phyloP scores from a whole-genome alignment of 2,113 vertebrate species.

The Orcinus orca region DNA sequence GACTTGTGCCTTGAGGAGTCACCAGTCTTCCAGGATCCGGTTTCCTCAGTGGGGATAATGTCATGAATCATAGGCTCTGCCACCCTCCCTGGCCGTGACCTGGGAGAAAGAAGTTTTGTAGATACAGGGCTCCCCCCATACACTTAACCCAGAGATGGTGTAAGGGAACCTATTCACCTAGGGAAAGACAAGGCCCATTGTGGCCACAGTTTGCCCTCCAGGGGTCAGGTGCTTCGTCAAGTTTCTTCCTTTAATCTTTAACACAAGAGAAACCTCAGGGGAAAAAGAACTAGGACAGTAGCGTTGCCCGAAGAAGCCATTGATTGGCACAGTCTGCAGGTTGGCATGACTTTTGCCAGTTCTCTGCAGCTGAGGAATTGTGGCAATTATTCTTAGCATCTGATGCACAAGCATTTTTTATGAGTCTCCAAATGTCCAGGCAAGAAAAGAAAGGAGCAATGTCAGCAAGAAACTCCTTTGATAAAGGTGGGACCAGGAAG shows the following conservation, averaged over 20 bases:
- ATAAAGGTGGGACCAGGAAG: background rate
- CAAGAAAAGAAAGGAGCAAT: slow-evolving; percentile 15
- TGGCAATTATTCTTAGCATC: slow-evolving; percentile 54
- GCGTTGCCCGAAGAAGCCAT: background rate
- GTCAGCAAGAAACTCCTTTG: background rate
- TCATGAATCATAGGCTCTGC: background rate
- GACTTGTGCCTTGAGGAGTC: background rate
- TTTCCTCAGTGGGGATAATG: background rate
- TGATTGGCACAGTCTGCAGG: slow-evolving; percentile 2
- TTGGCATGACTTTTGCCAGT: slow-evolving; percentile 32
- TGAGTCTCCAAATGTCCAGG: slow-evolving; percentile 24
- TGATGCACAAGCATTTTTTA: slow-evolving; percentile 34
- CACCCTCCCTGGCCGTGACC: background rate
- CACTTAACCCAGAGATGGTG: background rate
- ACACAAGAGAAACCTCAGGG: slow-evolving; percentile 21
- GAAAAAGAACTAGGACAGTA: background rate
- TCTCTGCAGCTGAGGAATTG: background rate
- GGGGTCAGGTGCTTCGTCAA: background rate
- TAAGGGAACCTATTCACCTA: background rate
- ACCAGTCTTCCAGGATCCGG: background rate
- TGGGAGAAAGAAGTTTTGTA: background rate
- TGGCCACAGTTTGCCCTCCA: background rate
- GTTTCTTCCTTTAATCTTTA: slow-evolving; percentile 34
- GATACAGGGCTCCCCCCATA: background rate
- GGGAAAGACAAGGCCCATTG: background rate